Conservation (phyloP, 2,113 vertebrate species). For the Ophthalmolycus amberensis region DNA sequence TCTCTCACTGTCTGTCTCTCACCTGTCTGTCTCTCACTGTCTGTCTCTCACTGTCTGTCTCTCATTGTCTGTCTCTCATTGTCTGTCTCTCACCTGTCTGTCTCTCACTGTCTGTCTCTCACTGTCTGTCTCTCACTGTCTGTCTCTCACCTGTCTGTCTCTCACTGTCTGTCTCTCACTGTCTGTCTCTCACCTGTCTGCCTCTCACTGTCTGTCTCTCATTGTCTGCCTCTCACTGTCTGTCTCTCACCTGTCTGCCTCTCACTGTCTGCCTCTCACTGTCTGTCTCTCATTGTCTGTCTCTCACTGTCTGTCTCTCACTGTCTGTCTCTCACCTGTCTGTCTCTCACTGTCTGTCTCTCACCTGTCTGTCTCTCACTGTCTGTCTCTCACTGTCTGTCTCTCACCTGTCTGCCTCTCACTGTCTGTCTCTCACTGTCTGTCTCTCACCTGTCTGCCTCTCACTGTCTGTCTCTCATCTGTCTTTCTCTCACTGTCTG, state of each 20-base stretch:
- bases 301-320: neutral
- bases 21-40: neutral
- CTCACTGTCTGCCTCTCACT: neutral
- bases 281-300: neutral
- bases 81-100: too few species aligned
- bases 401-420: slow-evolving; percentile 1
- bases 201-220: neutral
- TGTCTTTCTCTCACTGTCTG: too few species aligned
- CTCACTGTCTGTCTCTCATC: too few species aligned
- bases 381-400: too few species aligned
- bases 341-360: slow-evolving; percentile 5
- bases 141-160: neutral
- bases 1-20: too few species aligned
- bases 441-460: neutral
- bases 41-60: slow-evolving; percentile 4
- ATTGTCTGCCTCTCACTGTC: neutral
- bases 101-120: neutral
- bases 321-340: neutral
- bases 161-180: neutral
- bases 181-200: slow-evolving; percentile 6
- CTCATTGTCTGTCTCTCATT: neutral
- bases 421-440: neutral
- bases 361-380: neutral
- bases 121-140: slow-evolving; percentile 14
- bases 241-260: neutral